These are phyloP conservation scores for Macroglossus sobrinus DNA, from an alignment of 2,113 vertebrate genomes.

Conservation along the genomic window DNA sequence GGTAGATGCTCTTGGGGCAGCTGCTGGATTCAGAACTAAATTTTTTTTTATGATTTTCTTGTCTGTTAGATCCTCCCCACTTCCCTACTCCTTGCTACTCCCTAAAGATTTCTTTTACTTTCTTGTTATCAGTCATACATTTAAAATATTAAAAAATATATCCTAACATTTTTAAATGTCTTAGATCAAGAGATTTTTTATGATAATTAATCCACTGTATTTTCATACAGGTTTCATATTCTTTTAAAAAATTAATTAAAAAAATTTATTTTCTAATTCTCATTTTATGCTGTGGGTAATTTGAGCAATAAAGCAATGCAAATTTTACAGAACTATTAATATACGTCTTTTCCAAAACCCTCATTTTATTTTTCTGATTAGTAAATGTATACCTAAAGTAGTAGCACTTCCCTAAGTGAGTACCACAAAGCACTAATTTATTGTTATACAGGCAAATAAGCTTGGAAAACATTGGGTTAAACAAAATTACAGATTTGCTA, in stretches of 20 bases:
- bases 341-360: neutral
- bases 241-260: conserved; percentile 21
- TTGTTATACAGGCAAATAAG: neutral
- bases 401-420: neutral
- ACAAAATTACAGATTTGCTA: neutral
- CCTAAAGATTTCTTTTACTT: neutral
- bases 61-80: neutral
- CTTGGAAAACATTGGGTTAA: neutral
- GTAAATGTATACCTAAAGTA: neutral
- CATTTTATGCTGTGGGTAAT: neutral
- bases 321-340: neutral
- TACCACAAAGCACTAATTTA: neutral
- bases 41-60: neutral
- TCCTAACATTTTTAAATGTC: neutral
- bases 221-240: neutral
- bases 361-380: neutral
- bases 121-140: neutral
- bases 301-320: neutral
- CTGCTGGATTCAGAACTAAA: neutral
- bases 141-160: conserved; percentile 10
- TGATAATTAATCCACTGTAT: neutral
- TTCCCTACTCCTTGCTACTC: neutral
- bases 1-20: neutral
- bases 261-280: neutral
- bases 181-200: neutral